Evolutionary conservation across 2,113 vertebrate species (phyloP), one percentile per base, ranked within the genome.

Genomic region (Chloropsis hardwickii): DNA sequence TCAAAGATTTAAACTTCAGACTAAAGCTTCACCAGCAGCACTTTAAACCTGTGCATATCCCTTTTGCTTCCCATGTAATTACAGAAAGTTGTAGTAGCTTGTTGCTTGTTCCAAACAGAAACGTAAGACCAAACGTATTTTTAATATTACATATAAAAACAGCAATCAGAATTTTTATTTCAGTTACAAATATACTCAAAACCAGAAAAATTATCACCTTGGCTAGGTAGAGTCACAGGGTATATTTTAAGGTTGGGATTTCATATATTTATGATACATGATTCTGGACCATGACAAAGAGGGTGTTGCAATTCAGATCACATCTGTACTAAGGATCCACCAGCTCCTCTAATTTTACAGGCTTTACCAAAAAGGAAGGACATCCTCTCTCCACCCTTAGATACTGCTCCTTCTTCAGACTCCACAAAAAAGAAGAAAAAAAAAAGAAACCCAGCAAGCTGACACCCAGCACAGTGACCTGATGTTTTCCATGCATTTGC

Each of bases 401-500:
- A 83, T 22, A 78, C 47, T 33, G 20, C 42, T 89, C 51, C 64
- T 94, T 50, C 80, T 45, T 51, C 28, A 86, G 47, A 28, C 60
- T 60, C 65, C 76, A 80, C 11, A 57, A 60, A 77, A 60, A 44
- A 28, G 25, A 39, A 31, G 5, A 10, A 12, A 19, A n/a, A n/a
- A 23, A 12, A 33, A 25, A 47, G 9, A 20, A 70, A 9, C 2
- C 3, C n/a, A 79, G 47, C 44, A 25, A 92, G 74, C 3, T 81
- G 72, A 95, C 94, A 95, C 28, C 72, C 91, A 95, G 90, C 76
- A 90, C 23, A 50, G 67, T 58, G 53, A 94, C 78, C 83, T 65
- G 86, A 79, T 96, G 94, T 97, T 97, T 97, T 94, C 93, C 84
- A 95, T 5, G 27, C 86, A 5, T 86, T 95, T 94, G 73, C 85